Evolutionary conservation across 2,888 invertebrate species (phyloP), one percentile per base, ranked within the genome.

Genomic region (Esperia sulphurella): DNA sequence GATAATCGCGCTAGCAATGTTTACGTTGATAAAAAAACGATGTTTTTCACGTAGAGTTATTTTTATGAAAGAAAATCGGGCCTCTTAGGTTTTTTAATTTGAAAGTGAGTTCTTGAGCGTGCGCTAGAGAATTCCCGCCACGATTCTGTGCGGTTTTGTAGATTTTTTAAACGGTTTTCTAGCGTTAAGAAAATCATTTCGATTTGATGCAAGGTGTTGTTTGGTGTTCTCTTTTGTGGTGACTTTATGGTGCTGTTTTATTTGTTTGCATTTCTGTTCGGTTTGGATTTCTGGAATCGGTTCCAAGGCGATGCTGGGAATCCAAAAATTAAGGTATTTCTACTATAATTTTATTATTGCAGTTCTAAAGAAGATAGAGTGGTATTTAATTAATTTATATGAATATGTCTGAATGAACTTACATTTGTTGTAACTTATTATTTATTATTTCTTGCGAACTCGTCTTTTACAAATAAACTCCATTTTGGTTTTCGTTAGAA

Each of bases 31-130:
- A 55, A 30, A 45, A 42, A 47, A 48, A 44, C 71, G 64, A 66
- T 72, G 75, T 75, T 78, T 78, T 72, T 71, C 69, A 65, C 61
- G 57, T 54, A 55, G 71, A 65, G 78, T 79, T 82, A 80, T 80
- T 82, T 81, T 79, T 74, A 77, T 79, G 69, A 74, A 71, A 71
- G 72, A 72, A 76, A 77, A 71, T 63, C 69, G 58, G 60, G 63
- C 67, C 70, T 65, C 61, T 68, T 65, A 59, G 51, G 29, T 49
- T 50, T 33, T 39, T 48, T 14, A 8, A 38, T 12, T 21, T 49
- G 46, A 54, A 52, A 50, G 61, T 55, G 57, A 50, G 56, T 13
- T 31, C 21, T 21, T 43, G 30, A 39, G 37, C 47, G 50, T 52
- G 55, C 55, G 51, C 53, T 50, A 43, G 8, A 37, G 13, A 14